Evolutionary conservation across 2,113 vertebrate species (phyloP).

Genomic region (Varanus salvator): DNA sequence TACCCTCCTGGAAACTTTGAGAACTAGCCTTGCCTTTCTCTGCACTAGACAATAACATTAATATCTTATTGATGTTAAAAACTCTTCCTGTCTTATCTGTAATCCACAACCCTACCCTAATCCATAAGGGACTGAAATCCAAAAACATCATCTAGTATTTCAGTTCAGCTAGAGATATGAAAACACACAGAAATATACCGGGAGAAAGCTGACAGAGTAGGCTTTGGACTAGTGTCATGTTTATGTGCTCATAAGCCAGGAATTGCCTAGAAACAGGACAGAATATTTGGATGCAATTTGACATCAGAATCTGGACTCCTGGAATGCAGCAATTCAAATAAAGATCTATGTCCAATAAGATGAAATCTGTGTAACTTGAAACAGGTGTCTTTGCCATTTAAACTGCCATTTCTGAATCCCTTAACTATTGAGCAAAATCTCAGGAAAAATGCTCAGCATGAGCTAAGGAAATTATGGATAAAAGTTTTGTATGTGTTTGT

Average conservation of each 20-base stretch:
- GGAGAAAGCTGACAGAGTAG: constrained; percentile 29
- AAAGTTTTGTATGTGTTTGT: background rate
- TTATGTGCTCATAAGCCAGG: constrained; percentile 40
- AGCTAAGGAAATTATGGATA: constrained; percentile 23
- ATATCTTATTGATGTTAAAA: background rate
- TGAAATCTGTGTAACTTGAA: constrained; percentile 16
- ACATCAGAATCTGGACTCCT: constrained; percentile 23
- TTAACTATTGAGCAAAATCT: constrained; percentile 16
- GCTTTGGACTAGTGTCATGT: constrained; percentile 6
- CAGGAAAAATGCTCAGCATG: background rate
- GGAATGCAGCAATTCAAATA: constrained; percentile 10
- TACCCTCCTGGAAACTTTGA: background rate
- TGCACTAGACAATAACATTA: background rate
- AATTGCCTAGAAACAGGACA: constrained; percentile 15
- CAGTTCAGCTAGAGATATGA: background rate
- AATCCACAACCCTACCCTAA: background rate
- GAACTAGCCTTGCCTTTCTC: background rate
- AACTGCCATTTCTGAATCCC: constrained; percentile 8
- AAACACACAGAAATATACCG: background rate
- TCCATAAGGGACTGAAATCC: background rate
- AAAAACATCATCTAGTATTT: background rate
- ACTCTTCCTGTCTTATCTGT: background rate
- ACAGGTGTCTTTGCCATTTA: constrained; percentile 7
- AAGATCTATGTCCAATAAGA: constrained; percentile 41
- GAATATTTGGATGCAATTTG: background rate